Percentiles rank a stretch among this genome's conserved stretches.
These are phyloP conservation scores for Setipinna tenuifilis DNA, from an alignment of 2,797 vertebrate species.

Conservation along the genomic window DNA sequence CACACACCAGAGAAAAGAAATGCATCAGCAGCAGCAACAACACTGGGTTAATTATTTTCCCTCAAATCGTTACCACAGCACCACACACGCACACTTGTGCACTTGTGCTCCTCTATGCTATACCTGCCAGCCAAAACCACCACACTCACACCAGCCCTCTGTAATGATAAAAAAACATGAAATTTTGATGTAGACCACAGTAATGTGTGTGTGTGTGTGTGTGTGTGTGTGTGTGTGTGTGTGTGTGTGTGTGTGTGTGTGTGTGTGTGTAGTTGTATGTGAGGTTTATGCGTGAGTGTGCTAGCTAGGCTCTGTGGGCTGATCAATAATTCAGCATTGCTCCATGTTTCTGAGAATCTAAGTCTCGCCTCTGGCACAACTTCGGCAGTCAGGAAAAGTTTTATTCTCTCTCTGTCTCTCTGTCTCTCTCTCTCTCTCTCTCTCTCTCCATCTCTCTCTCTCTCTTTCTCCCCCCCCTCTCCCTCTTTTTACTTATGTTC, in stretches of 20 bases:
- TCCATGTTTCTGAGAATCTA: conserved; percentile 55
- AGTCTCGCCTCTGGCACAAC: conserved; percentile 51
- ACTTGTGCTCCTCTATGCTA: background rate
- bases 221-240: background rate
- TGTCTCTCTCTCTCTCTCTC: conserved; percentile 25
- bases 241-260: conserved; percentile 8
- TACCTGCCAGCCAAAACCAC: conserved; percentile 12
- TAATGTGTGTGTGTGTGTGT: conserved; percentile 13
- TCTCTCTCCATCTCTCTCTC: conserved; percentile 13
- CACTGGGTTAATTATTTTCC: background rate
- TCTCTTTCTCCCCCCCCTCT: conserved; percentile 7
- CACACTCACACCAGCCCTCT: background rate
- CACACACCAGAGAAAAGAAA: background rate
- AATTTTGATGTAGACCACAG: background rate
- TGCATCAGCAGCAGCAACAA: background rate
- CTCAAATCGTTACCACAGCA: background rate
- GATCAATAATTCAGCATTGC: conserved; percentile 60
- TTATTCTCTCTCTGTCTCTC: conserved; percentile 35
- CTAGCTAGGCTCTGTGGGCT: conserved; percentile 47
- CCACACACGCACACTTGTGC: background rate
- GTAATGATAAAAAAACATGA: conserved; percentile 9
- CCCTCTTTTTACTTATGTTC: background rate
- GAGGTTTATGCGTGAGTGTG: conserved; percentile 25
- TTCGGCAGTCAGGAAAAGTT: conserved; percentile 46
- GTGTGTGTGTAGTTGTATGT: conserved; percentile 26